Conservation (phyloP, 2,113 vertebrate genomes). For the Gambusia holbrooki region DNA sequence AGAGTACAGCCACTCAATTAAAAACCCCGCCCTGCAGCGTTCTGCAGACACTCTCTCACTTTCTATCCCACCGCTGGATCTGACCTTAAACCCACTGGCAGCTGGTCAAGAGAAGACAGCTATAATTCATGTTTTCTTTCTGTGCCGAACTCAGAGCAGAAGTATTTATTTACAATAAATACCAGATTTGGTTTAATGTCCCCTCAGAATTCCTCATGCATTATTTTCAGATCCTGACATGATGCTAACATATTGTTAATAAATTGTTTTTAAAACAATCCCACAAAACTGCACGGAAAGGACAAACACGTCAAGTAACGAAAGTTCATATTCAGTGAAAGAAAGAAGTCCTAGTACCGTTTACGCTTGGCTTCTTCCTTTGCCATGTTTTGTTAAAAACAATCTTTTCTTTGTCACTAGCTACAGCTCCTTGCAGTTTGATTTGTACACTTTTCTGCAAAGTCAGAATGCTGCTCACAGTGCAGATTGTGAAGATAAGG, state of each 20-base stretch:
- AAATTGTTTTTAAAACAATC: too few relatives aligned
- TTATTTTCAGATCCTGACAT: neutral
- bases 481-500: conserved; percentile 6
- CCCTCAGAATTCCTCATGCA: neutral
- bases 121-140: neutral
- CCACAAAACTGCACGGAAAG: too few relatives aligned
- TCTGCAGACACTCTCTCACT: neutral
- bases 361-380: too few relatives aligned
- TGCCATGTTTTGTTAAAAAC: too few relatives aligned
- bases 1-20: neutral
- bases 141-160: neutral
- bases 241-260: neutral
- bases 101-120: neutral
- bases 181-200: neutral
- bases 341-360: too few relatives aligned
- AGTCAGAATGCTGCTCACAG: neutral
- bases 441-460: conserved; percentile 6
- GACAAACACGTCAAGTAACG: too few relatives aligned
- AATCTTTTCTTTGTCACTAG: too few relatives aligned
- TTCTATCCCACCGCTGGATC: neutral
- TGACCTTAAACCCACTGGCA: neutral
- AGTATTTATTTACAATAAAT: neutral
- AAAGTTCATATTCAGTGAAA: too few relatives aligned
- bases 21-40: neutral
- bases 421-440: neutral